Percentiles rank a stretch among this genome's conserved stretches.
Evolutionary conservation across 37 sponge, comb jelly and placozoan species (phyloP).

Genomic region (Hormiphora californensis): DNA sequence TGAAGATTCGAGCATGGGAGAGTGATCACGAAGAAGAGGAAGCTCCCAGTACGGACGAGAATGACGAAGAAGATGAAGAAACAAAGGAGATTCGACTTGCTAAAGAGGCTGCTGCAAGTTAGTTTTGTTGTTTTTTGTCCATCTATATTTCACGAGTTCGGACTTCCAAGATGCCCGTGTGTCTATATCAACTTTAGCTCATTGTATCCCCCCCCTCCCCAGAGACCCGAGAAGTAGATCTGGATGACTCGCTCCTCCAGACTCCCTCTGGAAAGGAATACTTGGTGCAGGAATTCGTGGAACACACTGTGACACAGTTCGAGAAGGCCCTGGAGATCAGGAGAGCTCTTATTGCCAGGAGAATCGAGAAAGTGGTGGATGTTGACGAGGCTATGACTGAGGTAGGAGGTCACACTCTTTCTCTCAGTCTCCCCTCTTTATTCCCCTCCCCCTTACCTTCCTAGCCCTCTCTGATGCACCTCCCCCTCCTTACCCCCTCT

Average conservation of each 20-base stretch:
- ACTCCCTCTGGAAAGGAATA: constrained; percentile 28
- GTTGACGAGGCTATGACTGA: constrained; percentile 58
- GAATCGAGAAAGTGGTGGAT: background rate
- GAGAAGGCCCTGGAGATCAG: background rate
- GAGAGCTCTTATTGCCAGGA: constrained; percentile 12
- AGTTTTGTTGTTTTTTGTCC: background rate
- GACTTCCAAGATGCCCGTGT: too few species aligned
- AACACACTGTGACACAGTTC: background rate
- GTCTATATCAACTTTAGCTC: too few species aligned
- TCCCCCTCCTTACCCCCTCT: too few species aligned
- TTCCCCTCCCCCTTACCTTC: too few species aligned
- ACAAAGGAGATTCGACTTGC: background rate
- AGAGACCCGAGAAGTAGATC: constrained; percentile 1
- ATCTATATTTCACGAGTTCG: too few species aligned
- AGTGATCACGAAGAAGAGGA: constrained; percentile 29
- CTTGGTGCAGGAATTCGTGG: background rate
- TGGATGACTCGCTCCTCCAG: constrained; percentile 8
- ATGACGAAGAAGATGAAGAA: constrained; percentile 58
- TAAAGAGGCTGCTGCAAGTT: background rate
- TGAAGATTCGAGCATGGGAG: background rate
- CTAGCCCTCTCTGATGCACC: too few species aligned
- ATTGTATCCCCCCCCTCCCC: too few species aligned
- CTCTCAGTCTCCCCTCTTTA: too few species aligned
- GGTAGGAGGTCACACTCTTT: too few species aligned
- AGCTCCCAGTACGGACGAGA: background rate